These are phyloP conservation scores for Montipora foliosa DNA, from an alignment of 64 coral and sea anemone genomes.

Conservation along the genomic window DNA sequence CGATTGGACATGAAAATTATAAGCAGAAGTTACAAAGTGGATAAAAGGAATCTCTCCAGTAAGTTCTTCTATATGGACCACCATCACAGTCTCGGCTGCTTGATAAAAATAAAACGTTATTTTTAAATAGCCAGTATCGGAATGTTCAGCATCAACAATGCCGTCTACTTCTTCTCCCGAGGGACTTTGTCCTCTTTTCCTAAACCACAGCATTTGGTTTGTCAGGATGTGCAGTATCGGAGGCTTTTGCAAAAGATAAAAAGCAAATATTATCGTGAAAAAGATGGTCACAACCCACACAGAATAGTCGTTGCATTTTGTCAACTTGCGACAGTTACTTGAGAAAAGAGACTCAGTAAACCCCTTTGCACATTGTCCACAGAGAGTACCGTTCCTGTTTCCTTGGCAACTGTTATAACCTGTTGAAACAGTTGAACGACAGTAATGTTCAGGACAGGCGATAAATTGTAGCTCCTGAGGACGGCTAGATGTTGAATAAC, in stretches of 20 bases:
- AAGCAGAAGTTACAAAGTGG: neutral
- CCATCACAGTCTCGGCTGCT: slow-evolving; percentile 32
- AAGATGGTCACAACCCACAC: neutral
- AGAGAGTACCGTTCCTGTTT: slow-evolving; percentile 29
- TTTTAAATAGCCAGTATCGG: slow-evolving; percentile 48
- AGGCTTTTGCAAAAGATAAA: neutral
- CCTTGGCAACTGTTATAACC: slow-evolving; percentile 51
- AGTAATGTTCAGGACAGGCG: slow-evolving; percentile 18
- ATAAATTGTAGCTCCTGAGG: neutral
- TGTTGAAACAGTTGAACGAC: neutral
- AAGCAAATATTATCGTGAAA: too few relatives aligned
- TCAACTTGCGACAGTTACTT: neutral
- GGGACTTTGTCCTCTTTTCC: neutral
- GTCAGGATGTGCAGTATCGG: neutral
- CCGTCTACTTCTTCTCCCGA: neutral
- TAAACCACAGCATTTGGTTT: slow-evolving; percentile 41
- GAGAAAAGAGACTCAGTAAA: slow-evolving; percentile 50
- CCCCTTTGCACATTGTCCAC: slow-evolving; percentile 47
- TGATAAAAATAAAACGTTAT: slow-evolving; percentile 61
- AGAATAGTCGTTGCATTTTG: slow-evolving; percentile 21
- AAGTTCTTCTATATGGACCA: neutral
- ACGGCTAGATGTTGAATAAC: neutral
- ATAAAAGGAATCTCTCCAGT: neutral
- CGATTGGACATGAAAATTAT: slow-evolving; percentile 35
- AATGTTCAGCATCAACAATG: neutral